A percentile compares a stretch with the other conserved stretches of the same genome.
Evolutionary conservation across 2,797 vertebrate genomes (phyloP).

Genomic region (Sarcoramphus papa): DNA sequence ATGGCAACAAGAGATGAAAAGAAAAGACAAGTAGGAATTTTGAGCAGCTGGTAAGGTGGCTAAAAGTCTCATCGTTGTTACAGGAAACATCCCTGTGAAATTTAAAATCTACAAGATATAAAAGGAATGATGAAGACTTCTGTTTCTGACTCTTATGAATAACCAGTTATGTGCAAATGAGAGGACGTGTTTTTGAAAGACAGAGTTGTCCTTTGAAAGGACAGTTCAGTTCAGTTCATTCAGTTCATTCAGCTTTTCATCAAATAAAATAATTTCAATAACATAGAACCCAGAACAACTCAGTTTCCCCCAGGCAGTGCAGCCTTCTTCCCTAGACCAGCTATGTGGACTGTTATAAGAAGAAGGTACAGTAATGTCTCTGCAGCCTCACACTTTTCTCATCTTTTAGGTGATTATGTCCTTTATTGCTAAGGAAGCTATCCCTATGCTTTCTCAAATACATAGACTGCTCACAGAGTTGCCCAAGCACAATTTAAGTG

Average conservation of each 20-base stretch:
- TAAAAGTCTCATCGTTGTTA: neutral
- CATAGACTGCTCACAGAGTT: neutral
- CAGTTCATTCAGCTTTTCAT: neutral
- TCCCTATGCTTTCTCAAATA: neutral
- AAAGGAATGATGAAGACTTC: neutral
- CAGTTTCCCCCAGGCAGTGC: neutral
- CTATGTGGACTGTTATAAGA: neutral
- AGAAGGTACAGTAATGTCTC: neutral
- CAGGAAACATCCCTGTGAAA: neutral
- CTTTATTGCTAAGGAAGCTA: neutral
- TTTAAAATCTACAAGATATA: neutral
- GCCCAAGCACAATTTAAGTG: neutral
- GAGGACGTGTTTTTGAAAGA: neutral
- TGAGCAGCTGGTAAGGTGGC: neutral
- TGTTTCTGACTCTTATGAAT: neutral
- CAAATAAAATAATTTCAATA: neutral
- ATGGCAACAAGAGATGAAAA: neutral
- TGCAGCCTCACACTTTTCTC: neutral
- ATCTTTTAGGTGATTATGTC: neutral
- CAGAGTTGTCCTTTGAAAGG: neutral
- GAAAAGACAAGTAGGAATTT: neutral
- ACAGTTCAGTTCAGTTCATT: neutral
- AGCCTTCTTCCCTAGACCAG: neutral
- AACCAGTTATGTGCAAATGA: neutral
- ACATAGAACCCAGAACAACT: neutral